A percentile compares a stretch with the other conserved stretches of the same genome.
Evolutionary conservation across 1,140 invertebrate species (phyloP).

Genomic region (Drosophila asahinai): DNA sequence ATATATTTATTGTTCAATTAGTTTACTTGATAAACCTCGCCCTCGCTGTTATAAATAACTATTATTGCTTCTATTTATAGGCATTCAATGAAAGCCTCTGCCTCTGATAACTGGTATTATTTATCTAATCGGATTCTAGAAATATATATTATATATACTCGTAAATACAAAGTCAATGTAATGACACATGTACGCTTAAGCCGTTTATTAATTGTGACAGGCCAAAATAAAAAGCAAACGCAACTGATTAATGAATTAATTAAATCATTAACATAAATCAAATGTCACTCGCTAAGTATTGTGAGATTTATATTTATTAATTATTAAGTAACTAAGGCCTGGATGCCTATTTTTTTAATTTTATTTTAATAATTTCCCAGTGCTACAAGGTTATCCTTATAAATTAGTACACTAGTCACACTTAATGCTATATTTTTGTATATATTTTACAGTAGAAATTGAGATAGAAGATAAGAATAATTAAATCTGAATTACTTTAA

Average conservation of each 20-base stretch:
- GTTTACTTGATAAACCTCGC: neutral
- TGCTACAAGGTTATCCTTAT: too few relatives aligned
- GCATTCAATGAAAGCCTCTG: constrained; percentile 6
- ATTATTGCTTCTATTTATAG: constrained; percentile 8
- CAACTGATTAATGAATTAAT: constrained; percentile 30
- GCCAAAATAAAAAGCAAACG: constrained; percentile 33
- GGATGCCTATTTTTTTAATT: too few relatives aligned
- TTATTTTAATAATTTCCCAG: too few relatives aligned
- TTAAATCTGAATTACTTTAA: too few relatives aligned
- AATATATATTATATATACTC: neutral
- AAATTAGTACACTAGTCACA: too few relatives aligned
- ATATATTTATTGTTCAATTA: neutral
- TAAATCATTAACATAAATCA: constrained; percentile 34
- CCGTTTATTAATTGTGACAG: constrained; percentile 20
- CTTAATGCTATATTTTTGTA: too few relatives aligned
- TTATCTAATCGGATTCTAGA: constrained; percentile 19
- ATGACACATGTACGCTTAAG: constrained; percentile 3
- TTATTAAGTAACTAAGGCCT: neutral
- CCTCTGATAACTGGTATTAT: neutral
- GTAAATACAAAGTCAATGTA: neutral
- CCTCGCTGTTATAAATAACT: constrained; percentile 13
- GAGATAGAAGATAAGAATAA: too few relatives aligned
- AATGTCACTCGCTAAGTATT: neutral
- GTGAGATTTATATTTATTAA: neutral
- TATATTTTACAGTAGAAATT: too few relatives aligned